These are phyloP conservation scores for Zeus faber DNA, from an alignment of 2,113 vertebrate genomes.

Conservation along the genomic window DNA sequence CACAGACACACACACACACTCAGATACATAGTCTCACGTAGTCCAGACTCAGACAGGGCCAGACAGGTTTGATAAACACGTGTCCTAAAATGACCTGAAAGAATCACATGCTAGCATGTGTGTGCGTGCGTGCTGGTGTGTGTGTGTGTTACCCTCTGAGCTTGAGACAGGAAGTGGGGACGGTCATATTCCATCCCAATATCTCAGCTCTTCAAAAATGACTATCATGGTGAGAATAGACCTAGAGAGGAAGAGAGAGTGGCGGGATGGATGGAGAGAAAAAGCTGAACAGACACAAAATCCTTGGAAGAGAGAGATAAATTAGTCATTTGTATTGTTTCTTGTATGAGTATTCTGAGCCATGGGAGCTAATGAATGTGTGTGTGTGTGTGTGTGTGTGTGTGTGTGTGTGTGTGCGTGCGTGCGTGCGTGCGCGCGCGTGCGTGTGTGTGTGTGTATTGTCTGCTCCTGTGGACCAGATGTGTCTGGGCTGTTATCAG, in stretches of 20 bases:
- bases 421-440: slow-evolving; percentile 5
- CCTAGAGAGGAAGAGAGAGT: too few relatives aligned
- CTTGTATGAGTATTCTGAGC: background rate
- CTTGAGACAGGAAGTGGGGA: too few relatives aligned
- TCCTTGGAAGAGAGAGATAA: too few relatives aligned
- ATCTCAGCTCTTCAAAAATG: too few relatives aligned
- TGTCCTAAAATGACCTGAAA: slow-evolving; percentile 22
- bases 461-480: slow-evolving; percentile 52
- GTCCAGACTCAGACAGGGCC: too few relatives aligned
- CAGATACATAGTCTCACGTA: slow-evolving; percentile 9
- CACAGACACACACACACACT: slow-evolving; percentile 14
- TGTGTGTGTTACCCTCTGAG: too few relatives aligned
- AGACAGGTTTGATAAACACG: slow-evolving; percentile 14
- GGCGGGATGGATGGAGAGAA: too few relatives aligned
- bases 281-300: too few relatives aligned
- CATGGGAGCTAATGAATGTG: background rate
- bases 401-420: slow-evolving; percentile 1
- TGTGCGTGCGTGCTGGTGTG: too few relatives aligned
- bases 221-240: too few relatives aligned
- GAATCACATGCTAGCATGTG: too few relatives aligned
- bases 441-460: slow-evolving; percentile 25
- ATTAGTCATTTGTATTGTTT: too few relatives aligned
- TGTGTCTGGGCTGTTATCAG: slow-evolving; percentile 47
- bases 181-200: background rate
- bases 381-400: slow-evolving; percentile 17